Percentiles rank a stretch among this genome's conserved stretches.
Conservation (phyloP, 1,140 invertebrate species). For the Hydropsyche tenuis region DNA sequence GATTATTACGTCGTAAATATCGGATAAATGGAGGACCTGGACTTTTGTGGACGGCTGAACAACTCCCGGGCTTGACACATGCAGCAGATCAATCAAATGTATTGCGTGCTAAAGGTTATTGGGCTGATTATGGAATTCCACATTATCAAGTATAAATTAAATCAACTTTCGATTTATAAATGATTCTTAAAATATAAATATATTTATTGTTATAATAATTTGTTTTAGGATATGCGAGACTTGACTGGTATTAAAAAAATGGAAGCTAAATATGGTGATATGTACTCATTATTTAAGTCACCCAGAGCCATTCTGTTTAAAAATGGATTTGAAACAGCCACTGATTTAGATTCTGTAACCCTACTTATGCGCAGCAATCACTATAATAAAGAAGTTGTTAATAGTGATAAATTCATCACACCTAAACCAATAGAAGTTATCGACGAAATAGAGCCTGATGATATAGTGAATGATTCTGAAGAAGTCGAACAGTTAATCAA, state of each 20-base stretch:
- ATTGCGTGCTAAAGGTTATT: constrained; percentile 72
- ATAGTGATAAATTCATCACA: constrained; percentile 41
- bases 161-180: not conserved
- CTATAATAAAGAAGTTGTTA: constrained; percentile 48
- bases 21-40: constrained; percentile 60
- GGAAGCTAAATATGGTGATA: constrained; percentile 55
- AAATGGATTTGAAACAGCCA: constrained; percentile 57
- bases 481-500: constrained; percentile 47
- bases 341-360: constrained; percentile 55
- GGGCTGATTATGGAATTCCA: constrained; percentile 82
- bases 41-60: constrained; percentile 82
- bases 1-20: constrained; percentile 50
- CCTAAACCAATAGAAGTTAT: constrained; percentile 33
- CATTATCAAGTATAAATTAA: constrained; percentile 66
- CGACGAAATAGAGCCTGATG: constrained; percentile 46
- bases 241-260: constrained; percentile 56
- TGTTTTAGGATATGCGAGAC: constrained; percentile 56
- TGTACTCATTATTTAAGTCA: constrained; percentile 57
- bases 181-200: not conserved
- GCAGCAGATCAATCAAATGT: constrained; percentile 73
- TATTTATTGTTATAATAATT: not conserved
- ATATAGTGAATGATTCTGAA: constrained; percentile 44
- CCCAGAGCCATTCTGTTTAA: constrained; percentile 57
- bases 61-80: constrained; percentile 74
- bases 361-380: constrained; percentile 58